phyloP scores from a whole-genome alignment of 2,113 vertebrate genomes.

The Notechis scutatus region DNA sequence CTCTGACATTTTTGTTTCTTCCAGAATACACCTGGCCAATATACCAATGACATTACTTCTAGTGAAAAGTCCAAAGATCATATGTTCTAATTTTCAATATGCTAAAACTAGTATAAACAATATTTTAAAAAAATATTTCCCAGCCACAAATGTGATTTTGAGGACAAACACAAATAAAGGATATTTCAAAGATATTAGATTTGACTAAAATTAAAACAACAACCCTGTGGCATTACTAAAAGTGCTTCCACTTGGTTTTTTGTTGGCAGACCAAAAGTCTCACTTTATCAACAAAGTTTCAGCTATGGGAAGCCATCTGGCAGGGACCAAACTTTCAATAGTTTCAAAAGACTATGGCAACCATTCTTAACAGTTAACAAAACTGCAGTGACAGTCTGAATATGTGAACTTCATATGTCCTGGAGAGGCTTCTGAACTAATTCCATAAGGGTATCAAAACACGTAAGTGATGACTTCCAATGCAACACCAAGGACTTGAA shows the following conservation, averaged over 20 bases:
- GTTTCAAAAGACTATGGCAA: slow-evolving; percentile 16
- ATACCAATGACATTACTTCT: slow-evolving; percentile 14
- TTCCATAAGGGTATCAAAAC: background rate
- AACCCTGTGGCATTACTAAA: slow-evolving; percentile 12
- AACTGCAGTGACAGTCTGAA: background rate
- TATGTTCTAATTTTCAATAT: slow-evolving; percentile 52
- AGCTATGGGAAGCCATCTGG: slow-evolving; percentile 19
- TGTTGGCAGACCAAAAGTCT: slow-evolving; percentile 25
- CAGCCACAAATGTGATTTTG: slow-evolving; percentile 40
- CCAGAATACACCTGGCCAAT: slow-evolving; percentile 47
- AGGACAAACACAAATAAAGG: slow-evolving; percentile 25
- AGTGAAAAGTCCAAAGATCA: slow-evolving; percentile 41
- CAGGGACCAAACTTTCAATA: slow-evolving; percentile 28
- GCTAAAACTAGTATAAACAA: slow-evolving; percentile 44
- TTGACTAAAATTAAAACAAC: slow-evolving; percentile 32
- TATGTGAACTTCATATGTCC: background rate
- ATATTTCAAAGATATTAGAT: slow-evolving; percentile 43
- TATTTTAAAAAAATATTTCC: slow-evolving; percentile 43
- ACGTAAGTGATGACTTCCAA: background rate
- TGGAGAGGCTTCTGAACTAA: slow-evolving; percentile 1
- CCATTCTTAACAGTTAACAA: slow-evolving; percentile 12
- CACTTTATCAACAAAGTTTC: slow-evolving; percentile 10
- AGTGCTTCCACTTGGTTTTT: slow-evolving; percentile 19
- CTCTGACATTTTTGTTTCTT: slow-evolving; percentile 50
- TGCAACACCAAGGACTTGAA: background rate